Evolutionary conservation across 1,140 invertebrate species (phyloP), one percentile per base, ranked within the genome.

Genomic region (Chymomyza costata): DNA sequence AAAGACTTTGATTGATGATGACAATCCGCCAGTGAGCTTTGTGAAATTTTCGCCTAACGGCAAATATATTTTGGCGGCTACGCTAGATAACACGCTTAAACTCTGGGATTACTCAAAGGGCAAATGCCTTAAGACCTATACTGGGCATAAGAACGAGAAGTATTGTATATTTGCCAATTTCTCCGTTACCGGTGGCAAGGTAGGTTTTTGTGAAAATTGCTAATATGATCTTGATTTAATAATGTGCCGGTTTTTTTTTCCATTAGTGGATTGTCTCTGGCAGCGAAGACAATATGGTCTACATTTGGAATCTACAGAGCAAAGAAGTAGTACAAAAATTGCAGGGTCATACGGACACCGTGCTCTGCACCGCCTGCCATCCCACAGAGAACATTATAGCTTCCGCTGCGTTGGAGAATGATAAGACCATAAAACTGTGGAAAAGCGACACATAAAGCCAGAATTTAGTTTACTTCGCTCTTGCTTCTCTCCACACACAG

Each of bases 141-240:
- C 93, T 0, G 97, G 97, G 1, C 98, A 99, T 86, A 95, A 94
- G 86, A 99, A 99, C 88, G 97, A 99, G 87, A 99, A 99, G 86
- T 99, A 99, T 87, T 99, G 98, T 86, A 98, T 99, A 86, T 99
- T 99, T 88, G 97, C 98, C 15, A 99, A 99, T 87, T 99, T 99
- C 86, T 99, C 97, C 43, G 97, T 99, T 2, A 99, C 98, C 35
- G 98, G 98, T 54, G 98, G 97, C 86, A 99, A 99, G 91, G 95
- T 96, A 86, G 86, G 69, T 78, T 16, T 11, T 16, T 16, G n/a
- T n/a, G n/a, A n/a, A n/a, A n/a, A n/a, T 11, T 5, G 11, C 8
- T 6, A 10, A 2, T 34, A 10, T 15, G 1, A 15, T 21, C 1
- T 11, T 2, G 1, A 19, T 34, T 31, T 11, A 35, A 25, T 2